Conservation (phyloP, 2,797 vertebrate species). For the Oceanodroma leucorhoa region DNA sequence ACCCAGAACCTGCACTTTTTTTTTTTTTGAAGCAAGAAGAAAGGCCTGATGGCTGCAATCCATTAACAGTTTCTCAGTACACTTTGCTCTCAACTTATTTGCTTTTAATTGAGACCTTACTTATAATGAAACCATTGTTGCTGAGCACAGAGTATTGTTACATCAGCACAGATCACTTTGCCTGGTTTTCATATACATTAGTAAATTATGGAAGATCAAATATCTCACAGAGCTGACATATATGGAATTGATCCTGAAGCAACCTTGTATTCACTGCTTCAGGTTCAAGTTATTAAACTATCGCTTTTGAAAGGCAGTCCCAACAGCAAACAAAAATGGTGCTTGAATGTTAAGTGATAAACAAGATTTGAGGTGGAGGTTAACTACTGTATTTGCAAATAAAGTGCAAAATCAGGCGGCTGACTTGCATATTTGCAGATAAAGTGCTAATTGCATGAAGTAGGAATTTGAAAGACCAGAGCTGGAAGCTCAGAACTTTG, state of each 20-base stretch:
- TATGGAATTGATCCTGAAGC: neutral
- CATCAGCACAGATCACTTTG: neutral
- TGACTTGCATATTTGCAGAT: neutral
- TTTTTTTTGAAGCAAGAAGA: neutral
- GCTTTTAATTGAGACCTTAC: neutral
- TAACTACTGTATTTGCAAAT: neutral
- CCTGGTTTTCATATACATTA: neutral
- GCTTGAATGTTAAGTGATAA: neutral
- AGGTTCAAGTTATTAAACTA: neutral
- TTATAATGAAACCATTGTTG: neutral
- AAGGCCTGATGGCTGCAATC: neutral
- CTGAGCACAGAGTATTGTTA: neutral
- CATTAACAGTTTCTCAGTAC: neutral
- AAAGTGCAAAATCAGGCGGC: neutral
- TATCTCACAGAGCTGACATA: neutral
- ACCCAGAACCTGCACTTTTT: neutral
- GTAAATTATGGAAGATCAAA: neutral
- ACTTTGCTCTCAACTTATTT: neutral
- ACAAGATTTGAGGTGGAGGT: neutral
- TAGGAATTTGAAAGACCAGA: slow-evolving; percentile 9
- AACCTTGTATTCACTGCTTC: neutral
- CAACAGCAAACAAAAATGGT: neutral
- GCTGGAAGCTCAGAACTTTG: neutral
- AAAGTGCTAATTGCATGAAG: slow-evolving; percentile 20
- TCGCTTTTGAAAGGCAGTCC: neutral